Base-by-base conservation (phyloP, 2,888 invertebrate genomes). In the Campoletis raptor region DNA sequence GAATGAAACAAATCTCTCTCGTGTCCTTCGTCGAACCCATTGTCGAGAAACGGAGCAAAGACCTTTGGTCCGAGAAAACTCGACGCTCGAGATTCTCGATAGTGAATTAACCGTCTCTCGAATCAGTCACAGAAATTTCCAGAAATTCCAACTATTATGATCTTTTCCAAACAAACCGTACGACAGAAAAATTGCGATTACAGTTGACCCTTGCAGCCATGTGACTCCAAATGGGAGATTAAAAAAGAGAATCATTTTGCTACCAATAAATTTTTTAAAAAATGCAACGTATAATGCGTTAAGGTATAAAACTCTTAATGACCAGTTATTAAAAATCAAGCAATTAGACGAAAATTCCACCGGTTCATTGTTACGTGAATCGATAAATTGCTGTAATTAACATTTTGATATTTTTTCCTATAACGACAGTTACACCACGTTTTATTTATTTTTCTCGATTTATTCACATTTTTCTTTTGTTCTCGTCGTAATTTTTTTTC, bases 31-130 rank as follows among this genome's bases (percentile, higher is more conserved):
- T 54, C 15, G 15, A 12, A 15, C 30, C 18, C 15, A n/a, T 69
- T n/a, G 30, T n/a, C 48, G 12, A 24, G 48, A 48, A 74, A 24
- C 21, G 45, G 52, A 61, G 78, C 69, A 40, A 67, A 73, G 73
- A 85, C 42, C 85, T 78, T 85, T 66, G 77, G 36, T n/a, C 73
- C 6, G 42, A 7, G 40, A 30, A 24, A 48, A 52, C 30, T 18
- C 40, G 9, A 15, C 8, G 15, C 67, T 18, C 42, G 7, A 61
- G 30, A 61, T 45, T 69, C 24, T 42, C 52, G 40, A 40, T 36
- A 12, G 18, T 61, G 18, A 73, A 81, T 66, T 21, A 12, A 36
- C 66, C 54, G 37, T 73, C 72, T 45, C 42, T 21, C 12, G 3
- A 37, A 45, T 30, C 73, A n/a, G 36, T 48, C 10, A 21, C 61